phyloP scores from a whole-genome alignment of 2,888 invertebrate genomes.

The Pasiphila rectangulata region DNA sequence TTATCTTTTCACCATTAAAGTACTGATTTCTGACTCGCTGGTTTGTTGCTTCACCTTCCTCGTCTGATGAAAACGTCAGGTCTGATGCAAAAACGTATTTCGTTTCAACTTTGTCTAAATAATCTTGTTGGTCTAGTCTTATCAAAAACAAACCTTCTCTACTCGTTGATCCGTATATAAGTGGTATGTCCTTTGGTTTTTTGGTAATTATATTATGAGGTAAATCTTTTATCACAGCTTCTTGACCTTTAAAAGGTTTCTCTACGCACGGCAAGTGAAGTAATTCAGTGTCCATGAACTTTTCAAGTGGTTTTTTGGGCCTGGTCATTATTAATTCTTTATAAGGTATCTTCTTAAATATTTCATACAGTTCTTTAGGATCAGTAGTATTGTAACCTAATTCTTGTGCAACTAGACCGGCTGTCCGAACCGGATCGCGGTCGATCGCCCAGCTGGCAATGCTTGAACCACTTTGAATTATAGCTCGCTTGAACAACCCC shows the following conservation, averaged over 20 bases:
- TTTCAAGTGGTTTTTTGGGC: slow-evolving; percentile 52
- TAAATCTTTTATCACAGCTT: slow-evolving; percentile 57
- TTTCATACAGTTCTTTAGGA: slow-evolving; percentile 58
- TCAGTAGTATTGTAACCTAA: slow-evolving; percentile 56
- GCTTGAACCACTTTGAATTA: slow-evolving; percentile 66
- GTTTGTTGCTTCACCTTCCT: slow-evolving; percentile 48
- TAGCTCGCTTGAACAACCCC: slow-evolving; percentile 62
- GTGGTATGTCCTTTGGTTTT: slow-evolving; percentile 48
- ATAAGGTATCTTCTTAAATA: slow-evolving; percentile 51
- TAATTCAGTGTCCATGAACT: slow-evolving; percentile 63
- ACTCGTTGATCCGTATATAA: slow-evolving; percentile 60
- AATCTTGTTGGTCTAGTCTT: slow-evolving; percentile 38
- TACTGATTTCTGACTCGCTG: slow-evolving; percentile 61
- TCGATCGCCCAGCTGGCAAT: slow-evolving; percentile 64
- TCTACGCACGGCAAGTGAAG: slow-evolving; percentile 67
- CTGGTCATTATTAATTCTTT: slow-evolving; percentile 48
- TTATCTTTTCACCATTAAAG: slow-evolving; percentile 66
- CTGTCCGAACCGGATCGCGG: slow-evolving; percentile 58
- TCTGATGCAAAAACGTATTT: slow-evolving; percentile 66
- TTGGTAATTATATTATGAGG: slow-evolving; percentile 59
- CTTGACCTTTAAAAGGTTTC: slow-evolving; percentile 51
- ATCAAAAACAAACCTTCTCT: slow-evolving; percentile 57
- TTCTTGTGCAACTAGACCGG: slow-evolving; percentile 58
- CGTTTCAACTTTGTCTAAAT: slow-evolving; percentile 46
- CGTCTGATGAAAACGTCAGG: slow-evolving; percentile 53